phyloP scores from a whole-genome alignment of 2,797 vertebrate genomes.

The Sebastiscus tertius region DNA sequence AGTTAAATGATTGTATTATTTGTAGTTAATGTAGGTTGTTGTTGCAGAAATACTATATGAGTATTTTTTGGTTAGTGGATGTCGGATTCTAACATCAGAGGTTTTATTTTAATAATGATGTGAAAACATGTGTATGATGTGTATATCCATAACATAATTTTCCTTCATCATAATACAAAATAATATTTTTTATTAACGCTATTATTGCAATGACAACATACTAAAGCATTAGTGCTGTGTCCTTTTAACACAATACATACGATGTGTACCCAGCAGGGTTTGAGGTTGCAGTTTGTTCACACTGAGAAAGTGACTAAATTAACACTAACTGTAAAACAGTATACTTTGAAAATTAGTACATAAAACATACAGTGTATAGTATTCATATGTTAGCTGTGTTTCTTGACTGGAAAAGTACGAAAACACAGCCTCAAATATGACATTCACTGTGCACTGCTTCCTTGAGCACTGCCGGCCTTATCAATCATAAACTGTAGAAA shows the following conservation, averaged over 20 bases:
- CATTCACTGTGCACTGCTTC: background rate
- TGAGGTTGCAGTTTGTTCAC: background rate
- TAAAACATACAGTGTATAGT: background rate
- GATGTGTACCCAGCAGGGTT: background rate
- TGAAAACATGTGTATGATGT: background rate
- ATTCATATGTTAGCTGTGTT: background rate
- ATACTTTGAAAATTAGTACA: background rate
- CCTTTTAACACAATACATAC: background rate
- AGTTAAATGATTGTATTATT: background rate
- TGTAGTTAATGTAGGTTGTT: background rate
- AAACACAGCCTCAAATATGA: background rate
- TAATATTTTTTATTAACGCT: background rate
- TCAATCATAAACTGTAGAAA: constrained; percentile 53
- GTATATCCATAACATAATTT: background rate
- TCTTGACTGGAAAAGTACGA: background rate
- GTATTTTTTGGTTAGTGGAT: background rate
- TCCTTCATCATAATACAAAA: background rate
- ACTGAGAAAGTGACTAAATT: background rate
- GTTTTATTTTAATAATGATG: background rate
- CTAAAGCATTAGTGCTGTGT: background rate
- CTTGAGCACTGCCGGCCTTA: constrained; percentile 25
- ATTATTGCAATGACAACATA: background rate
- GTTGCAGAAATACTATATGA: background rate
- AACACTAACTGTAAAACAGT: background rate
- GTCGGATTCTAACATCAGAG: background rate